A percentile compares a stretch with the other conserved stretches of the same genome.
phyloP scores from a whole-genome alignment of 2,113 vertebrate genomes.

The Phyllopteryx taeniolatus region DNA sequence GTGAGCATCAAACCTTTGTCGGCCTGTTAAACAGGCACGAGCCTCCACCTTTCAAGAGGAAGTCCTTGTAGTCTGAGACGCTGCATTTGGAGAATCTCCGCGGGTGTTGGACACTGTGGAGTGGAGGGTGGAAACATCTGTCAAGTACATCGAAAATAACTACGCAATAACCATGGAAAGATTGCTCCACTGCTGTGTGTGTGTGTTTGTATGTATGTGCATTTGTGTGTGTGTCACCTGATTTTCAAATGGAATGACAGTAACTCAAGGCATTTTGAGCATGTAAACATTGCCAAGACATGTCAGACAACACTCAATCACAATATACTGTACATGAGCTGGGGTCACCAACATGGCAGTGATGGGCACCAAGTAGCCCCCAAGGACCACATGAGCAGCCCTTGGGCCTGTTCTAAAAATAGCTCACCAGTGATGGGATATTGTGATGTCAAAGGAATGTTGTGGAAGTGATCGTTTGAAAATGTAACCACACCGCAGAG shows the following conservation, averaged over 20 bases:
- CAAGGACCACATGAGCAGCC: too few species aligned
- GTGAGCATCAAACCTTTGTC: conserved; percentile 79
- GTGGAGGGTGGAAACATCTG: conserved; percentile 28
- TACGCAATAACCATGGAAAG: neutral
- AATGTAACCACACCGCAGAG: too few species aligned
- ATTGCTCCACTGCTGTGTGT: neutral
- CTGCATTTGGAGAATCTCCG: conserved; percentile 96
- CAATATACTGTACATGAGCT: too few species aligned
- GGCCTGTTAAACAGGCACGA: conserved; percentile 96
- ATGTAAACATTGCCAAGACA: too few species aligned
- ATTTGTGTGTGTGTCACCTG: conserved; percentile 8
- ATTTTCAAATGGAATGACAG: neutral
- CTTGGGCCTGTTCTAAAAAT: too few species aligned
- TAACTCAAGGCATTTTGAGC: too few species aligned
- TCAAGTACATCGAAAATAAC: neutral
- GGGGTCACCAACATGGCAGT: too few species aligned
- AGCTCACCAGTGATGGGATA: too few species aligned
- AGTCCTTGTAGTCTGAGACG: conserved; percentile 92
- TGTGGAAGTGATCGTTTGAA: too few species aligned
- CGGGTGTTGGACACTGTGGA: conserved; percentile 84
- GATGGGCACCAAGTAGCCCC: too few species aligned
- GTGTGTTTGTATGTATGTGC: conserved; percentile 2
- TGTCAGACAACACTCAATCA: too few species aligned
- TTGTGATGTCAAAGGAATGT: too few species aligned
- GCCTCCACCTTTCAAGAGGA: conserved; percentile 90